Base-by-base conservation (phyloP, 2,113 vertebrate genomes). In the Girardinichthys multiradiatus region DNA sequence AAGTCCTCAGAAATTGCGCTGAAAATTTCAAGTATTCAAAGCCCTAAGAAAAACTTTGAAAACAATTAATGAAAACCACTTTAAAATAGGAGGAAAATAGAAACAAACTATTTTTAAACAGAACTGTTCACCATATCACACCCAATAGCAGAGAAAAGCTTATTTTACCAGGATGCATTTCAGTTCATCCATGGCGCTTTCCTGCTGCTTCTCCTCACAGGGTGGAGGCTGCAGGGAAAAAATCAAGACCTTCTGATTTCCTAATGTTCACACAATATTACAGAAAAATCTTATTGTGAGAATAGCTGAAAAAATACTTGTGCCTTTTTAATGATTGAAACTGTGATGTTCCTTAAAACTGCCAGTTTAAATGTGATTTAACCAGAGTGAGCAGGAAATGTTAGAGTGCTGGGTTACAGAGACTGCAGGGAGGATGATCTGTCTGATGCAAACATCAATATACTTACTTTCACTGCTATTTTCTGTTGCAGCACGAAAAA, bases 141-240 rank as follows among this genome's bases (percentile, higher is more conserved):
- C n/a, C 35, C 1, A 14, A 26, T n/a, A 64, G 37, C 14, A 8
- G 37, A 31, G 13, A 31, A 68, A 12, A 54, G 11, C 29, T 31
- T 33, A 6, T 65, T 35, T 83, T 92, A 95, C 94, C 94, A 95
- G 89, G 59, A 95, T 95, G 72, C 94, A 93, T 83, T 94, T 95
- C 60, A 95, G 94, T 31, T 95, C 94, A 0, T 95, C 94, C 94
- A 95, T 95, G 57, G 94, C 94, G n/a, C 94, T 95, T 76, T 95
- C 94, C 82, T 94, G 93, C 1, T 59, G 90, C 29, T 92, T 94
- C 79, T 94, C 93, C 81, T 95, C 94, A 68, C 63, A 62, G 21
- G 35, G 19, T 5, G 77, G 84, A 59, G 82, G 84, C 80, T 89
- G 90, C 73, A 79, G 70, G 17, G 48, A 27, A 62, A 64, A 58